Conservation (phyloP, 2,888 invertebrate species). For the Phaedon cochleariae region DNA sequence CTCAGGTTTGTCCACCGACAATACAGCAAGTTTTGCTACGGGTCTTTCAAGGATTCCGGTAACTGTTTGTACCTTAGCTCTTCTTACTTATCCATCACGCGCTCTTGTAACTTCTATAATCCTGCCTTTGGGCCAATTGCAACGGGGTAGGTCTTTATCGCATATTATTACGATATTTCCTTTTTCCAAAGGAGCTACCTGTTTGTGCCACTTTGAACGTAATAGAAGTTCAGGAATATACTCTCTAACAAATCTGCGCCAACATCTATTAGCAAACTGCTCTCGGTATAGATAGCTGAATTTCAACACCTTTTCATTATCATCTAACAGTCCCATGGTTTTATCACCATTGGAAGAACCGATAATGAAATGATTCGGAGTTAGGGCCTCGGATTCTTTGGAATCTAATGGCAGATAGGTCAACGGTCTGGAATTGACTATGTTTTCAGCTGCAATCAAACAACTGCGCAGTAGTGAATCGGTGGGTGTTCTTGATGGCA, state of each 20-base stretch:
- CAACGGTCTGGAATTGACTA: constrained; percentile 26
- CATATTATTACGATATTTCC: constrained; percentile 22
- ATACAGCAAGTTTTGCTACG: not conserved
- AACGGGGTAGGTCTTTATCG: constrained; percentile 17
- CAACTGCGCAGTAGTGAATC: constrained; percentile 2
- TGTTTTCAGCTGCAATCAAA: constrained; percentile 21
- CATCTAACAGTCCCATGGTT: constrained; percentile 13
- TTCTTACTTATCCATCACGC: constrained; percentile 11
- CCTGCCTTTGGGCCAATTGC: constrained; percentile 23
- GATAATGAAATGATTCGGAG: constrained; percentile 11
- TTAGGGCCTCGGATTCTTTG: constrained; percentile 18
- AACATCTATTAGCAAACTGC: constrained; percentile 21
- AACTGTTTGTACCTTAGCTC: constrained; percentile 1
- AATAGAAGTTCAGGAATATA: constrained; percentile 26
- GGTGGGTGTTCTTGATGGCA: constrained; percentile 17
- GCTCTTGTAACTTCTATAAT: constrained; percentile 7
- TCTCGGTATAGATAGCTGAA: constrained; percentile 14
- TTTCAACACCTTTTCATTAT: constrained; percentile 8
- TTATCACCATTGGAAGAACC: constrained; percentile 13
- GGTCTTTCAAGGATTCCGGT: not conserved
- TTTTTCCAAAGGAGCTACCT: not conserved
- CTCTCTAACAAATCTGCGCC: constrained; percentile 32
- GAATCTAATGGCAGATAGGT: constrained; percentile 25
- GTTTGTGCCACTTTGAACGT: constrained; percentile 13
- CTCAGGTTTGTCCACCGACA: not conserved